Evolutionary conservation across 1,140 invertebrate species (phyloP).

Genomic region (Mya arenaria): DNA sequence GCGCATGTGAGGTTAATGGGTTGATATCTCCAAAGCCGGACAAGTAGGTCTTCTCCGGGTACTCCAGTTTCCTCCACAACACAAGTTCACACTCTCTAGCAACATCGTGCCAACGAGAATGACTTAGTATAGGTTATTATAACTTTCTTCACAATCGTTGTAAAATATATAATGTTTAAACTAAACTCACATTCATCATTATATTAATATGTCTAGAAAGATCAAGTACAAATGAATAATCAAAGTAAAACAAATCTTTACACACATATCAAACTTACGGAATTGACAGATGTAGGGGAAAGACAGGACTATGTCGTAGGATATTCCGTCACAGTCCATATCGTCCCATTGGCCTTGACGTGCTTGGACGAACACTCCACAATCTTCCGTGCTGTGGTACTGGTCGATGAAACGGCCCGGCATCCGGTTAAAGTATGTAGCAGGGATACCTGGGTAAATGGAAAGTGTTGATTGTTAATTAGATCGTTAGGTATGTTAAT

Average conservation of each 20-base stretch:
- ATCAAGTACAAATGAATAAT: too few species aligned
- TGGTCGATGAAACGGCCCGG: not conserved
- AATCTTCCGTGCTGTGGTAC: constrained; percentile 25
- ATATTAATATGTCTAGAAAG: too few species aligned
- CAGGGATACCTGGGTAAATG: not conserved
- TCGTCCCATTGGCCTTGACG: constrained; percentile 25
- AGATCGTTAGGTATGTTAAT: not conserved
- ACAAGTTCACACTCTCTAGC: too few species aligned
- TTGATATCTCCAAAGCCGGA: too few species aligned
- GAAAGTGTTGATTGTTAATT: not conserved
- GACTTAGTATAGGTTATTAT: too few species aligned
- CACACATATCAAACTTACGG: not conserved
- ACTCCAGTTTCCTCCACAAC: too few species aligned
- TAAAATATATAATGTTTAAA: too few species aligned
- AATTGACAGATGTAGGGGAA: constrained; percentile 34
- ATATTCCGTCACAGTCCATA: not conserved
- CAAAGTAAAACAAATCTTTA: not conserved
- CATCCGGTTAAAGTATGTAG: constrained; percentile 20
- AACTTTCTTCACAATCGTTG: too few species aligned
- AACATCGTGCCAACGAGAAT: too few species aligned
- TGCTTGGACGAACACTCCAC: not conserved
- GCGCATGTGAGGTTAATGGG: too few species aligned
- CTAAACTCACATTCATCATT: too few species aligned
- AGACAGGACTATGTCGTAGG: not conserved
- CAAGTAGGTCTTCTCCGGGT: too few species aligned